Percentiles rank a stretch among this genome's conserved stretches.
These are phyloP conservation scores for Limnothrissa miodon DNA, from an alignment of 2,113 vertebrate species.

Conservation along the genomic window DNA sequence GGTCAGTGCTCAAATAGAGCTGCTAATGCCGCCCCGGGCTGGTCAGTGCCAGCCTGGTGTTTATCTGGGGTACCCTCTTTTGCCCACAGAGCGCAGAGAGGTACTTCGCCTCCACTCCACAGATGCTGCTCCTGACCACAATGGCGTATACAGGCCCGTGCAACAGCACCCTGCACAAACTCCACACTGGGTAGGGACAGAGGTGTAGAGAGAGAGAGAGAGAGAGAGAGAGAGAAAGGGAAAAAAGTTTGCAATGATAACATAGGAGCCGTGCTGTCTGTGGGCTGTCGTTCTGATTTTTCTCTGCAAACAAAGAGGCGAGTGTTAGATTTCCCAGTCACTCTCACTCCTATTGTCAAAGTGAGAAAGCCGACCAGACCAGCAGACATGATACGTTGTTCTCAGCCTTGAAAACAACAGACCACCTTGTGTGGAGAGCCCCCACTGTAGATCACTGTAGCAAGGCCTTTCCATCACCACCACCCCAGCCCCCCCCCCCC, in stretches of 20 bases:
- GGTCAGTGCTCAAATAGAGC: constrained; percentile 41
- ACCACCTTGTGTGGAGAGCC: constrained; percentile 64
- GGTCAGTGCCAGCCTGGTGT: constrained; percentile 42
- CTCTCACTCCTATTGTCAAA: constrained; percentile 68
- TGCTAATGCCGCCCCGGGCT: constrained; percentile 32
- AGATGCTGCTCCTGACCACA: constrained; percentile 61
- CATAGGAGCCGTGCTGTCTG: constrained; percentile 79
- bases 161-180: background rate
- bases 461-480: constrained; percentile 54
- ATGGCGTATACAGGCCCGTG: constrained; percentile 25
- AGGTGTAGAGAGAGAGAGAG: background rate
- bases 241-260: constrained; percentile 78
- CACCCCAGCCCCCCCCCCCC: too few relatives aligned
- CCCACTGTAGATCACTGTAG: constrained; percentile 50
- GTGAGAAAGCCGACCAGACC: constrained; percentile 56
- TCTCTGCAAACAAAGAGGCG: constrained; percentile 74
- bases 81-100: constrained; percentile 39
- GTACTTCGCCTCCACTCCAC: constrained; percentile 43
- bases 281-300: constrained; percentile 70
- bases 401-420: constrained; percentile 54
- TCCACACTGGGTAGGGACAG: background rate
- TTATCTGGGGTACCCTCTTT: constrained; percentile 44
- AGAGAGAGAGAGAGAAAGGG: constrained; percentile 12
- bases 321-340: constrained; percentile 77
- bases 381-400: constrained; percentile 59